Conservation (phyloP, 2,888 invertebrate genomes). For the Sussaba pulchella region DNA sequence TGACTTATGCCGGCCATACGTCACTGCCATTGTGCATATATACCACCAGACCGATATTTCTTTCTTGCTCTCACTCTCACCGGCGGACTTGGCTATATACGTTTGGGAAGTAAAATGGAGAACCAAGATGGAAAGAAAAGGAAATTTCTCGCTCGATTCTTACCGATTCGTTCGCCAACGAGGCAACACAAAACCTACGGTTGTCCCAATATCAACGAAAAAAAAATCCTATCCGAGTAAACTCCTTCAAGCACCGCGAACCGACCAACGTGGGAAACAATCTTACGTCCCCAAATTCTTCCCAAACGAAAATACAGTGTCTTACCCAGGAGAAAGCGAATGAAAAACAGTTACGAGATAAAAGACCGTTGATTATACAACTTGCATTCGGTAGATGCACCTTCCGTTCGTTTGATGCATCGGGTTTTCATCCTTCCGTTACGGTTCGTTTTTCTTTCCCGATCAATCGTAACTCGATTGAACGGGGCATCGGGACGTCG, state of each 20-base stretch:
- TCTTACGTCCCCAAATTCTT: conserved; percentile 38
- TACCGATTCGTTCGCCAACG: conserved; percentile 37
- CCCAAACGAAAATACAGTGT: conserved; percentile 45
- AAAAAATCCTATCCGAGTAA: conserved; percentile 31
- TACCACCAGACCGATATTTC: conserved; percentile 10
- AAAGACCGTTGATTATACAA: conserved; percentile 30
- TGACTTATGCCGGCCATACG: conserved; percentile 79
- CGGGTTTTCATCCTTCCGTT: conserved; percentile 39
- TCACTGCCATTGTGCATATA: conserved; percentile 73
- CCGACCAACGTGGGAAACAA: conserved; percentile 52
- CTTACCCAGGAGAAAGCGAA: not conserved
- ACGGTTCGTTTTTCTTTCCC: conserved; percentile 27
- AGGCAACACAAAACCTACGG: conserved; percentile 12
- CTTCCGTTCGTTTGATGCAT: conserved; percentile 24
- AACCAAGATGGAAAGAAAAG: conserved; percentile 17
- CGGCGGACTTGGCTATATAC: not conserved
- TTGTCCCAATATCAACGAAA: conserved; percentile 54
- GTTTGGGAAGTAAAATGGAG: conserved; percentile 21
- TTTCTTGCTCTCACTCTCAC: not conserved
- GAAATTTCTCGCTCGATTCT: conserved; percentile 43
- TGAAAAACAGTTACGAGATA: not conserved
- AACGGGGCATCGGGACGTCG: conserved; percentile 11
- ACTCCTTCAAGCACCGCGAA: not conserved
- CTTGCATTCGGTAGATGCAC: conserved; percentile 47
- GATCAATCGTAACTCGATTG: conserved; percentile 49